Evolutionary conservation across 1,140 invertebrate species (phyloP).

Genomic region (Nephila pilipes): DNA sequence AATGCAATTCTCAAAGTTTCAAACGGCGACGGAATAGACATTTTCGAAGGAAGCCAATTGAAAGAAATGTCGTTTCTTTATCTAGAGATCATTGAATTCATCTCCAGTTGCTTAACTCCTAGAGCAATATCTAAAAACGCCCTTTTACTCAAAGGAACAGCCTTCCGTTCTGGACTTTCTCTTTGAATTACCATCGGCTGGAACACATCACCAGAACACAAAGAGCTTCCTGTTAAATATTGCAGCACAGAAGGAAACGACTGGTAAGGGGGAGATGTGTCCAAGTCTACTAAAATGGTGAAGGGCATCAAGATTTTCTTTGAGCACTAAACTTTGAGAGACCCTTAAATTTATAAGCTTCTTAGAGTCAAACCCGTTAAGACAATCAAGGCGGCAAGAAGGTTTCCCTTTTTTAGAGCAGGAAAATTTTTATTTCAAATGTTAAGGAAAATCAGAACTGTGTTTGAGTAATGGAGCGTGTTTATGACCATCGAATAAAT

Average conservation of each 20-base stretch:
- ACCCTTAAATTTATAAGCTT: conserved; percentile 40
- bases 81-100: conserved; percentile 42
- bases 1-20: not conserved
- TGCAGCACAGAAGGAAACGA: conserved; percentile 24
- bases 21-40: not conserved
- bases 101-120: conserved; percentile 47
- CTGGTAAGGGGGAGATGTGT: not conserved
- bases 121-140: conserved; percentile 7
- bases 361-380: conserved; percentile 17
- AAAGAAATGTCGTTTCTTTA: conserved; percentile 58
- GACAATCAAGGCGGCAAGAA: not conserved
- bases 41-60: conserved; percentile 23
- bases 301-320: not conserved
- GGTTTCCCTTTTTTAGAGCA: not conserved
- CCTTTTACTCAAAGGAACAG: not conserved
- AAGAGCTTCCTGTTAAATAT: conserved; percentile 58
- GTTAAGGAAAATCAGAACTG: not conserved
- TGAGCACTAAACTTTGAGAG: conserved; percentile 16
- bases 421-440: not conserved
- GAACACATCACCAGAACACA: conserved; percentile 42
- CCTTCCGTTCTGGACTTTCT: conserved; percentile 38
- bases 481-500: not conserved
- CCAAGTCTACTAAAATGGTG: not conserved
- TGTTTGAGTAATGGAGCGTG: not conserved
- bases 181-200: not conserved